Conservation (phyloP, 2,113 vertebrate genomes). For the Caretta caretta region DNA sequence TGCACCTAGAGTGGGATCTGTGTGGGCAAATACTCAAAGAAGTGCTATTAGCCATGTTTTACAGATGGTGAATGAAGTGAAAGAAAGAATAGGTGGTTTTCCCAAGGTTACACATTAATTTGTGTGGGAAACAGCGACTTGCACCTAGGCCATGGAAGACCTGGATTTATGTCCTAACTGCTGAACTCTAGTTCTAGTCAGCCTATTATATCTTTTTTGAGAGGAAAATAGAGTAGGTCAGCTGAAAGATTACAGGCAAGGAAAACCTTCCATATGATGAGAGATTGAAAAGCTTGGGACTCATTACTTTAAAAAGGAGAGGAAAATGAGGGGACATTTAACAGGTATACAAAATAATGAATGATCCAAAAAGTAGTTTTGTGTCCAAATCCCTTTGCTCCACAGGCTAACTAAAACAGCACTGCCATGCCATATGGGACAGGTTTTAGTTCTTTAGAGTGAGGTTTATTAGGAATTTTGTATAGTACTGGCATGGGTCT, state of each 20-base stretch:
- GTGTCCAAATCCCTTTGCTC: not conserved
- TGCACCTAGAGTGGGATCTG: not conserved
- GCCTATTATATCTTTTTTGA: not conserved
- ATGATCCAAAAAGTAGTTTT: not conserved
- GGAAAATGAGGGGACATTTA: not conserved
- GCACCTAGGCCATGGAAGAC: not conserved
- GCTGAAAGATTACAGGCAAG: not conserved
- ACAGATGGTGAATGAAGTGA: not conserved
- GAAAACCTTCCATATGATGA: not conserved
- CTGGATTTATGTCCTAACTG: not conserved
- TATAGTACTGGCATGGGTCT: not conserved
- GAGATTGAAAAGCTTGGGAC: not conserved
- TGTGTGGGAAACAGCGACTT: not conserved
- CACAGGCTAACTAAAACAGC: not conserved
- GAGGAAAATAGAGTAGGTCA: not conserved
- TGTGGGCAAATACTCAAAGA: not conserved
- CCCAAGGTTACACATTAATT: not conserved
- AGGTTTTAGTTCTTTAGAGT: not conserved
- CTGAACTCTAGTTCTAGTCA: not conserved
- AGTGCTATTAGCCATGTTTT: not conserved
- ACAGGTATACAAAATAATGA: not conserved
- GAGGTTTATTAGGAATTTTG: not conserved
- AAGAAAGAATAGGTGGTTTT: too few species aligned
- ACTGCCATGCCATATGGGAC: too few species aligned
- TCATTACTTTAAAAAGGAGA: not conserved